Percentiles rank a stretch among this genome's conserved stretches.
Conservation (phyloP, 1,140 invertebrate species). For the Portunus trituberculatus region DNA sequence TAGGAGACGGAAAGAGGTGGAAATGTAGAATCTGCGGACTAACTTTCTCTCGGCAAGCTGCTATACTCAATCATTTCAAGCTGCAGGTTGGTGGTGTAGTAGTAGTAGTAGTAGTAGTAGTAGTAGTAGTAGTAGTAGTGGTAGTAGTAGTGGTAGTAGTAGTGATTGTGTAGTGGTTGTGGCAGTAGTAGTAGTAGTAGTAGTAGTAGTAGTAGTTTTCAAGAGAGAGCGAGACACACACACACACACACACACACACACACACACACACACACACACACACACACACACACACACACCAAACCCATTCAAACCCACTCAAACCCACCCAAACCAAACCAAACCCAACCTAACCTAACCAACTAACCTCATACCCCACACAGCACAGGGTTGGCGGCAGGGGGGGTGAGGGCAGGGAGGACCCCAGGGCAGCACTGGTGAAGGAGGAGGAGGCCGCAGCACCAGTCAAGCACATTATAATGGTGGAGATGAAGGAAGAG, state of each 20-base stretch:
- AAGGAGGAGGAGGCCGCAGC: background rate
- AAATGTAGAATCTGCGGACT: slow-evolving; percentile 55
- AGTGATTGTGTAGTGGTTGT: too few species aligned
- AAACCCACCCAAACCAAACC: too few species aligned
- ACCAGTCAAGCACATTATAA: slow-evolving; percentile 40
- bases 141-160: too few species aligned
- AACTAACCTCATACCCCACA: background rate
- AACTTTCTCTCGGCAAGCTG: slow-evolving; percentile 62
- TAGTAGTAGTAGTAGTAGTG: background rate
- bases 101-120: slow-evolving; percentile 22
- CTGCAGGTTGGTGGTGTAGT: slow-evolving; percentile 43
- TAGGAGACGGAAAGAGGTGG: slow-evolving; percentile 47
- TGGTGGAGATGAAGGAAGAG: background rate
- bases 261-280: too few species aligned
- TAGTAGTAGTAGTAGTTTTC: too few species aligned
- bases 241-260: too few species aligned
- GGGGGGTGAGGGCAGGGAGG: background rate
- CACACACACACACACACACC: too few species aligned
- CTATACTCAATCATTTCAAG: slow-evolving; percentile 60
- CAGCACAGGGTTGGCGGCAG: background rate
- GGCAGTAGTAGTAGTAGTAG: too few species aligned
- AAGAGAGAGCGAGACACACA: too few species aligned
- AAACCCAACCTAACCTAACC: background rate
- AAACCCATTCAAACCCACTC: too few species aligned
- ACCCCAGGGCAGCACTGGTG: background rate